These are phyloP conservation scores for Ciconia stormi DNA, from an alignment of 2,113 vertebrate species.

Conservation along the genomic window DNA sequence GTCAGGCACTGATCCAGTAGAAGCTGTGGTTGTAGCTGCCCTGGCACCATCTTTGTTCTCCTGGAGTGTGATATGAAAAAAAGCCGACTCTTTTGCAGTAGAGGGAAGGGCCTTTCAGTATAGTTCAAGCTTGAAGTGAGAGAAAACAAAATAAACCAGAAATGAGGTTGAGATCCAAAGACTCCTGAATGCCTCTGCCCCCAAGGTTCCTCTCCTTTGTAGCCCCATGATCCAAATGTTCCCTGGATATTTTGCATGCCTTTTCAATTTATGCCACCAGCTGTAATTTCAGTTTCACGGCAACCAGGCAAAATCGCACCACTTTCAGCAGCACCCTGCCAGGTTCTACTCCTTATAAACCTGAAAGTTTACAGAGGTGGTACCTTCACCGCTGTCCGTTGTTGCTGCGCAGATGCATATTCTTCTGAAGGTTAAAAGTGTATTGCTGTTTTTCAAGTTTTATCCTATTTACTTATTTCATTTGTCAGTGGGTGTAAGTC, in stretches of 20 bases:
- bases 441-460: neutral
- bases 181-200: neutral
- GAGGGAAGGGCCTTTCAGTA: neutral
- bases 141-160: slow-evolving; percentile 36
- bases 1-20: slow-evolving; percentile 19
- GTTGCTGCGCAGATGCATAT: neutral
- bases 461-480: neutral
- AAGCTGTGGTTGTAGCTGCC: slow-evolving; percentile 18
- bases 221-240: slow-evolving; percentile 23
- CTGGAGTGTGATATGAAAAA: neutral
- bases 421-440: neutral
- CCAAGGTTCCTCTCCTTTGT: neutral
- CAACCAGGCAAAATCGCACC: neutral
- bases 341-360: neutral
- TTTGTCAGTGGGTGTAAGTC: neutral
- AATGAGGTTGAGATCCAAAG: neutral
- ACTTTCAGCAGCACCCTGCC: neutral
- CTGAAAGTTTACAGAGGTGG: neutral
- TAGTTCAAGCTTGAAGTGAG: neutral
- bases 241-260: slow-evolving; percentile 8
- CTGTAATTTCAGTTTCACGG: slow-evolving; percentile 10
- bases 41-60: slow-evolving; percentile 44
- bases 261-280: slow-evolving; percentile 33
- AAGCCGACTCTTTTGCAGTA: neutral
- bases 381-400: neutral